Conservation (phyloP, 2,888 invertebrate species). For the Monochamus alternatus region DNA sequence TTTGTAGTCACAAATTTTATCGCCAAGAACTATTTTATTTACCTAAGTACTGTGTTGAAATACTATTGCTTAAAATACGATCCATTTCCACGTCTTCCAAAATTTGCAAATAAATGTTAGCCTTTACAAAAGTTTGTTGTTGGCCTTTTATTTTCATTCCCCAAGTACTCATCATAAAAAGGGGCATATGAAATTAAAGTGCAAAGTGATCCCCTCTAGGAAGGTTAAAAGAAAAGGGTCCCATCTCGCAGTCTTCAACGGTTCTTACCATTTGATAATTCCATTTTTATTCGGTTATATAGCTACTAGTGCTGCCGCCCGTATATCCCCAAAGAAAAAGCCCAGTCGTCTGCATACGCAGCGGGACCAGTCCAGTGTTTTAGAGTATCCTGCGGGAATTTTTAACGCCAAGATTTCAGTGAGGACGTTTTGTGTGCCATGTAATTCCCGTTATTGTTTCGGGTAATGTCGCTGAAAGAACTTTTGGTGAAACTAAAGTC, state of each 20-base stretch:
- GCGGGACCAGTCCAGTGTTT: constrained; percentile 44
- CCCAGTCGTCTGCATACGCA: constrained; percentile 43
- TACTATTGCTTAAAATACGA: no score
- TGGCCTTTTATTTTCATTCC: no score
- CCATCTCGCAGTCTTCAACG: constrained; percentile 36
- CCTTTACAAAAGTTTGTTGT: no score
- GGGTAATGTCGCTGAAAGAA: constrained; percentile 51
- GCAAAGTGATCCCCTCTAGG: background rate
- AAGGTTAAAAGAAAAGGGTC: background rate
- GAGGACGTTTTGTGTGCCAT: constrained; percentile 48
- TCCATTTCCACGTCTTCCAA: no score
- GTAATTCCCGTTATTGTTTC: constrained; percentile 53
- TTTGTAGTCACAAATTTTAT: no score
- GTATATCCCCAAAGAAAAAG: constrained; percentile 3
- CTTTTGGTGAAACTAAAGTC: constrained; percentile 37
- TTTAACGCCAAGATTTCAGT: constrained; percentile 51
- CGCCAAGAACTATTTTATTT: no score
- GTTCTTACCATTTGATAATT: constrained; percentile 53
- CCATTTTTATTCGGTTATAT: constrained; percentile 51
- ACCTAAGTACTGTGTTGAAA: no score
- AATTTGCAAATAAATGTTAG: no score
- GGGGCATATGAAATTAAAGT: no score
- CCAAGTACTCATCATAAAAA: no score
- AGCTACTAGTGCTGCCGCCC: background rate
- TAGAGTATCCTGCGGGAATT: constrained; percentile 53